Evolutionary conservation across 2,888 invertebrate species (phyloP), one percentile per base, ranked within the genome.

Genomic region (Nephrotoma guestfalica): DNA sequence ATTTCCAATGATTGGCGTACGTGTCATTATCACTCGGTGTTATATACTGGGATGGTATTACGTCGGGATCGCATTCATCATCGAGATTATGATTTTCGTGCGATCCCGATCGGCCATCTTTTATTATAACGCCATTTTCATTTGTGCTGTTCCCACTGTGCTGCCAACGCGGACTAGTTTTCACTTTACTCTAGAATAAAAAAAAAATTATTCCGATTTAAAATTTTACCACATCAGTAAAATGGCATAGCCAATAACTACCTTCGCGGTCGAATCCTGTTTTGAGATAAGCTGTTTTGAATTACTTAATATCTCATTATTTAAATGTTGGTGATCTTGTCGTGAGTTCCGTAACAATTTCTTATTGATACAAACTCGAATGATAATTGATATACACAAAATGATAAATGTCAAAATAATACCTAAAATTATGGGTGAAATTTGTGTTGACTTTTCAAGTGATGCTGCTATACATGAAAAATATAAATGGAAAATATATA

Each of bases 11-110:
- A 84, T 41, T 84, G 41, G 84, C 15, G 15, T 41, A 84, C 71
- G 71, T 30, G 9, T 71, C 71, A 30, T 71, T 71, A 3, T 71
- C 71, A 30, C 11, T 71, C 11, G 71, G 71, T 9, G 71, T 71
- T 30, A 71, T 94, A 89, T 93, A 94, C 92, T 94, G 94, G 87
- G 93, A 94, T 86, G 94, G 94, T 89, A 94, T 94, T 87, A 94
- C 93, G 90, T 94, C 94, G 6, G 94, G 94, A 90, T 94, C 94
- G 85, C 85, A 85, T 83, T 87, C 88, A 47, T 85, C 87, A 71
- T 88, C 88, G 87, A 87, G 86, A 42, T 84, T 84, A 71, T 71
- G 71, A 71, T 71, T 71, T 71, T 71, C 71, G 71, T 71, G 71
- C 11, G 71, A 71, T 30, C 18, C 30, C 11, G 71, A 71, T 84